Evolutionary conservation across 2,113 vertebrate genomes (phyloP).

Genomic region (Anser cygnoides): DNA sequence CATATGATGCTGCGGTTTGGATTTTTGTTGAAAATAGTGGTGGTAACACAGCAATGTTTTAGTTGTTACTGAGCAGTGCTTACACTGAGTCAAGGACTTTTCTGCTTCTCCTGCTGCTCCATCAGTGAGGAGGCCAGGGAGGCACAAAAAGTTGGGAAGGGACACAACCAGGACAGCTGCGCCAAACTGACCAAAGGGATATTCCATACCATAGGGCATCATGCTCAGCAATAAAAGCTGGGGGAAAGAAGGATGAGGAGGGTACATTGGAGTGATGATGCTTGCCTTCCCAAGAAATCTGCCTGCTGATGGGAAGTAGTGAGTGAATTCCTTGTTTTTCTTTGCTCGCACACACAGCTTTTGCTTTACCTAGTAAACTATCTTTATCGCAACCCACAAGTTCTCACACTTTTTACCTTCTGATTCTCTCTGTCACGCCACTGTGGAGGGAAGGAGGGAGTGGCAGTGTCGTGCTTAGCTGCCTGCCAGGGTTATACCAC

Average conservation of each 20-base stretch:
- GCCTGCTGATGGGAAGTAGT: not conserved
- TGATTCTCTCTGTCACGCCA: not conserved
- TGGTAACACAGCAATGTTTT: no score
- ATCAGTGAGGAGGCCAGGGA: no score
- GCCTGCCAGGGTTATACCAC: not conserved
- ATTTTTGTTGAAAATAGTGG: no score
- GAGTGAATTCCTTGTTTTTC: not conserved
- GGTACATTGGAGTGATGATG: not conserved
- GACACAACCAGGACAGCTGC: no score
- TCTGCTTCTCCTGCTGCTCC: no score
- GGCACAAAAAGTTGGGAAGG: no score
- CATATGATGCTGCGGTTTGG: no score
- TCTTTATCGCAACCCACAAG: not conserved
- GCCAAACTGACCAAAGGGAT: no score
- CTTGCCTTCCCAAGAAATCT: not conserved
- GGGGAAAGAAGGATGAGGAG: not conserved
- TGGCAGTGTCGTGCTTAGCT: not conserved
- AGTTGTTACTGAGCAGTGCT: no score
- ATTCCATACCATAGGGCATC: no score
- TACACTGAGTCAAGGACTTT: no score
- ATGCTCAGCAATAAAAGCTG: no score
- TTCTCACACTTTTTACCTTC: not conserved
- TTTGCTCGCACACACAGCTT: not conserved
- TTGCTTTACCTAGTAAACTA: not conserved
- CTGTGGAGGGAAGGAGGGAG: not conserved